These are phyloP conservation scores for Neotoxoptera formosana DNA, from an alignment of 1,140 invertebrate species.

Conservation along the genomic window DNA sequence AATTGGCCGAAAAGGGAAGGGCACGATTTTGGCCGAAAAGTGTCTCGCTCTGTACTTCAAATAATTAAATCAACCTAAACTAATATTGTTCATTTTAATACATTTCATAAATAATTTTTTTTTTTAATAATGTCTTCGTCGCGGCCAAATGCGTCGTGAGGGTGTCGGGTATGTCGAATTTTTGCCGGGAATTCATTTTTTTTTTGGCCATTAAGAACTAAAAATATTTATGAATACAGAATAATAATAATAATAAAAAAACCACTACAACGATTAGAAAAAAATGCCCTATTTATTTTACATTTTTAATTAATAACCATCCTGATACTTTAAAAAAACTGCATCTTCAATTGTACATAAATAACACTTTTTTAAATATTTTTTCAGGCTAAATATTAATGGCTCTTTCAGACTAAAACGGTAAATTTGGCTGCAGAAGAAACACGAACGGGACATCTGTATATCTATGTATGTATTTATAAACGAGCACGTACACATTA, in stretches of 20 bases:
- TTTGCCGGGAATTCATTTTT: too few species aligned
- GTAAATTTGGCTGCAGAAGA: not conserved
- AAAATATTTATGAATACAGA: not conserved
- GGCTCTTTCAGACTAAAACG: not conserved
- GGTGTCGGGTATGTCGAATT: too few species aligned
- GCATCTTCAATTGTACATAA: not conserved
- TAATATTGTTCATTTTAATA: too few species aligned
- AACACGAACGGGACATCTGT: not conserved
- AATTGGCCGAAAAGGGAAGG: too few species aligned
- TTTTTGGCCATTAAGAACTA: not conserved
- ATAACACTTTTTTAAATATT: not conserved
- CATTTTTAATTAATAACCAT: not conserved
- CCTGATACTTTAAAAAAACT: not conserved
- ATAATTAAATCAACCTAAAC: too few species aligned
- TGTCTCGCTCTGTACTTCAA: too few species aligned
- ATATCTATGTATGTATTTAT: not conserved
- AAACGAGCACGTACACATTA: not conserved
- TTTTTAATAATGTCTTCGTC: too few species aligned
- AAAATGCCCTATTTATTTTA: not conserved
- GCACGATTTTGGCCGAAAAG: too few species aligned
- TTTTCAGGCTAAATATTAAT: not conserved
- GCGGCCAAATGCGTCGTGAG: too few species aligned
- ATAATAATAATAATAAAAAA: not conserved
- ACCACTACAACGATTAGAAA: not conserved
- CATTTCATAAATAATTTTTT: too few species aligned